A percentile compares a stretch with the other conserved stretches of the same genome.
phyloP scores from a whole-genome alignment of 2,888 invertebrate species.

The Lasioglossum figueresi region DNA sequence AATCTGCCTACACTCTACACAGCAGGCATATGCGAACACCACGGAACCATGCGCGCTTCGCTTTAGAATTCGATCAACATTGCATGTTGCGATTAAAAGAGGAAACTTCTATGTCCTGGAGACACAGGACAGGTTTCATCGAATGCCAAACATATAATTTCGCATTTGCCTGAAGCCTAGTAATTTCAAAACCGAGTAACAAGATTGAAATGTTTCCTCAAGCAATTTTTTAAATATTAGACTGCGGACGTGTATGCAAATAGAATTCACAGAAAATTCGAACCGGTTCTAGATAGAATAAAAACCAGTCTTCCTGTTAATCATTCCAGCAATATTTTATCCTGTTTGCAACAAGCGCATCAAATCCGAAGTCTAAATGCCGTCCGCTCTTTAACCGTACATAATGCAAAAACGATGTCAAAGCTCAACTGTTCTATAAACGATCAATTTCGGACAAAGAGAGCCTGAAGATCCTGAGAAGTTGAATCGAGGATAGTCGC shows the following conservation, averaged over 20 bases:
- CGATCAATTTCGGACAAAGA: not conserved
- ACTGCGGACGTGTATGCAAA: not conserved
- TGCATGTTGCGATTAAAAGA: not conserved
- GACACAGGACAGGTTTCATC: slow-evolving; percentile 7
- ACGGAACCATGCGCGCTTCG: not conserved
- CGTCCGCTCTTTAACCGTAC: not conserved
- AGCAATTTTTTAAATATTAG: not conserved
- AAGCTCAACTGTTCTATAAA: not conserved
- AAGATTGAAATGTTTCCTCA: slow-evolving; percentile 2
- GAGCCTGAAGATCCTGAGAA: slow-evolving; percentile 16
- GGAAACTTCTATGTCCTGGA: not conserved
- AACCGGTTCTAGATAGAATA: not conserved
- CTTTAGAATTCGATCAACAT: slow-evolving; percentile 9
- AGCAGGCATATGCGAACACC: slow-evolving; percentile 36
- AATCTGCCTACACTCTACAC: slow-evolving; percentile 39
- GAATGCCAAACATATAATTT: not conserved
- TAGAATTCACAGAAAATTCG: not conserved
- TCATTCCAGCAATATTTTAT: not conserved
- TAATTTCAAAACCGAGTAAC: slow-evolving; percentile 1
- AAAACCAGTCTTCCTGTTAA: not conserved
- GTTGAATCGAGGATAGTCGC: slow-evolving; percentile 14
- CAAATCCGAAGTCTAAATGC: not conserved
- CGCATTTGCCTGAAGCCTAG: not conserved
- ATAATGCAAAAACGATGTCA: not conserved
- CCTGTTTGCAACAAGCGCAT: not conserved